Evolutionary conservation across 1,140 invertebrate species (phyloP).

Genomic region (Armadillidium nasatum): DNA sequence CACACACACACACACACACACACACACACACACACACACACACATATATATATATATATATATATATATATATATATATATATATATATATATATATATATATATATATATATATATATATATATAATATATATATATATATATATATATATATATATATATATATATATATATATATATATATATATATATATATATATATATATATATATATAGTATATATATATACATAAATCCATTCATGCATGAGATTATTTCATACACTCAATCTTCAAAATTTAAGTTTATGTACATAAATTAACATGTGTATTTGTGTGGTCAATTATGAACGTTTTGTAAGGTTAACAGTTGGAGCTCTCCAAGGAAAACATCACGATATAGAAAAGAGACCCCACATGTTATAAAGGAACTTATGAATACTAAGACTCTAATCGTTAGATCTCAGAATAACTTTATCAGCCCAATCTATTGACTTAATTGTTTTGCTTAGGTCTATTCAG

Average conservation of each 20-base stretch:
- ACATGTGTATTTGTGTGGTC: constrained; percentile 1
- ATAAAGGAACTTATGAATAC: not conserved
- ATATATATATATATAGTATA: no score
- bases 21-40: no score
- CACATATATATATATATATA: no score
- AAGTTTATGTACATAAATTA: constrained; percentile 1
- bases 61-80: no score
- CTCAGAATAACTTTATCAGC: not conserved
- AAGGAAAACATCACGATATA: not conserved
- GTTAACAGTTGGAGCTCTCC: not conserved
- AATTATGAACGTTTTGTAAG: not conserved
- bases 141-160: constrained; percentile 6
- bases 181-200: not conserved
- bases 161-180: not conserved
- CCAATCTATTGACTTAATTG: not conserved
- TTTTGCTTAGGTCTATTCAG: not conserved
- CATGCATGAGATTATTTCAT: not conserved
- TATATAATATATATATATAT: constrained; percentile 6
- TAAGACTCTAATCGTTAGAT: not conserved
- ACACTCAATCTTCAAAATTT: not conserved
- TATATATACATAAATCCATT: not conserved
- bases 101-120: constrained; percentile 6
- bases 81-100: not conserved
- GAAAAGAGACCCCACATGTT: not conserved
- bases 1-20: no score